Conservation (phyloP, 2,113 vertebrate genomes). For the Nothoprocta perdicaria region DNA sequence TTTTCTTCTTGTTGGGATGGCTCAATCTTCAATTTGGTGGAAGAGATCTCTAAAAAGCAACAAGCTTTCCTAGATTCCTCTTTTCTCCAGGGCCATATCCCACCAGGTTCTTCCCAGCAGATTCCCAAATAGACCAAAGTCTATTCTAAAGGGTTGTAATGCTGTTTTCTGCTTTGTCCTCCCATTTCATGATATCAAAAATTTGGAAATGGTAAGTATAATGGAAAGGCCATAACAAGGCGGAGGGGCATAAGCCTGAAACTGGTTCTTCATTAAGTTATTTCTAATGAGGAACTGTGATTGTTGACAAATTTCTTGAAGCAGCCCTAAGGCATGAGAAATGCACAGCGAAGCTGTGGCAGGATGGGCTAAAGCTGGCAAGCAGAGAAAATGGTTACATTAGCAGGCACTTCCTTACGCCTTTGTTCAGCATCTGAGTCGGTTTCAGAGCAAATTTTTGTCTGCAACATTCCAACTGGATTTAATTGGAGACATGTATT, state of each 20-base stretch:
- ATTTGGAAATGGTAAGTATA: neutral
- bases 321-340: neutral
- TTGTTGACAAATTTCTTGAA: neutral
- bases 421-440: neutral
- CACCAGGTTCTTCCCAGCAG: neutral
- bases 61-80: neutral
- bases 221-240: neutral
- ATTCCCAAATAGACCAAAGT: neutral
- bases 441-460: neutral
- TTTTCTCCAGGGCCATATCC: neutral
- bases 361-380: neutral
- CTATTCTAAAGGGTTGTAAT: neutral
- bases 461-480: neutral
- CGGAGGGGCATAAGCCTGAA: neutral
- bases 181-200: neutral
- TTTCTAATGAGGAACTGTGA: neutral
- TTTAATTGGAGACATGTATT: neutral
- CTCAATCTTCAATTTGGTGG: neutral
- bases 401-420: neutral
- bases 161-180: neutral
- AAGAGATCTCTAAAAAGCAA: neutral
- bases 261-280: neutral
- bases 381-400: neutral
- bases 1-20: neutral
- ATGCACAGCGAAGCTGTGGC: neutral